These are phyloP conservation scores for Macropodus opercularis DNA, from an alignment of 2,797 vertebrate genomes.

Conservation along the genomic window DNA sequence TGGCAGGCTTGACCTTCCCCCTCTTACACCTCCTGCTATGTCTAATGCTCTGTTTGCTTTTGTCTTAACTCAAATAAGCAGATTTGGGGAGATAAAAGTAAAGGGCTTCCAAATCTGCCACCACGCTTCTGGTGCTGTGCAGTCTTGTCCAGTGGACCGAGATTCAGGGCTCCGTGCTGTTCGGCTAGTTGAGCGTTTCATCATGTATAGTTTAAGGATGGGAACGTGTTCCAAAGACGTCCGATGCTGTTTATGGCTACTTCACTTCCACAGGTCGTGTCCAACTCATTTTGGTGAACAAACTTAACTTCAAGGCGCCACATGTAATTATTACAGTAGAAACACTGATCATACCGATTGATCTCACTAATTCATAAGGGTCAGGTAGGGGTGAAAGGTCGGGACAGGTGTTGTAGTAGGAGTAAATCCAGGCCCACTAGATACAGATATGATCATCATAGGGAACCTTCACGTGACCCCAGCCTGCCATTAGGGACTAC, in stretches of 20 bases:
- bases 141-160: constrained; percentile 49
- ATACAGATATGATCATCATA: constrained; percentile 64
- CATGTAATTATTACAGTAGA: no score
- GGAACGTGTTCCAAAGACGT: no score
- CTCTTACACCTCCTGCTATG: constrained; percentile 36
- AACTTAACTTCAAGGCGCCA: no score
- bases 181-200: no score
- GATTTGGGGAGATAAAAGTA: constrained; percentile 80
- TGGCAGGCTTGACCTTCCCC: constrained; percentile 21
- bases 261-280: no score
- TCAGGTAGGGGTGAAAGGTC: constrained; percentile 67
- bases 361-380: constrained; percentile 18
- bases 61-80: constrained; percentile 79
- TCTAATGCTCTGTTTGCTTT: constrained; percentile 65
- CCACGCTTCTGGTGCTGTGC: constrained; percentile 58
- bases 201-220: no score
- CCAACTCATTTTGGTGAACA: no score
- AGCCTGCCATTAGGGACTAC: constrained; percentile 71
- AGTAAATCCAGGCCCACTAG: constrained; percentile 67
- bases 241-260: no score
- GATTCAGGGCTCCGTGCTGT: constrained; percentile 17
- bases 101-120: constrained; percentile 66
- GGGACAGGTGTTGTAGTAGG: constrained; percentile 66
- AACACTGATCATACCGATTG: constrained; percentile 6
- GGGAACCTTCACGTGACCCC: constrained; percentile 75